Conservation (phyloP, 2,113 vertebrate genomes). For the Scartelaos histophorus region DNA sequence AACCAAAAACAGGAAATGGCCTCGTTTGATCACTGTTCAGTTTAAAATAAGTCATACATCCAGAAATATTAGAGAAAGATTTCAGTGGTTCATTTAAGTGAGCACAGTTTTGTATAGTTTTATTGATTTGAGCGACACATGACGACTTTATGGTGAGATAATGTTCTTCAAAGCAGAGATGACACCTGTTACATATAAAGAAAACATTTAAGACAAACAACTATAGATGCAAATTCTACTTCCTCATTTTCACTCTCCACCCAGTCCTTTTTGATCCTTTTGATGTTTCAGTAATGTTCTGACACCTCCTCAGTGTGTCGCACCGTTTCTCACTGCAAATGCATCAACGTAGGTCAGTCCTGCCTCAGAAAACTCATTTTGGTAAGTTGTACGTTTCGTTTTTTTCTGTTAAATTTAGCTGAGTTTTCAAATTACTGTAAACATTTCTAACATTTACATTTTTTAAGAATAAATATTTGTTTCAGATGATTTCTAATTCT, state of each 20-base stretch:
- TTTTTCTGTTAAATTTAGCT: background rate
- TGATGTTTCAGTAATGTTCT: conserved; percentile 9
- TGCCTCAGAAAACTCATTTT: background rate
- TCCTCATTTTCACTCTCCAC: conserved; percentile 27
- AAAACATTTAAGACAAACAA: background rate
- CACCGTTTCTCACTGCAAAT: background rate
- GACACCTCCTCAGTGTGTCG: conserved; percentile 29
- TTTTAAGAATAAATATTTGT: background rate
- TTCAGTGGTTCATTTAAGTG: background rate
- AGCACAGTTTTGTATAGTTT: background rate
- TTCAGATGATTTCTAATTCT: too few relatives aligned
- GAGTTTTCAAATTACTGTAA: too few relatives aligned
- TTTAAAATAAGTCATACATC: background rate
- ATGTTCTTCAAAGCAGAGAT: background rate
- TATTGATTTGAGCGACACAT: background rate
- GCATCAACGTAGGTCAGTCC: background rate
- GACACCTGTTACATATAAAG: background rate
- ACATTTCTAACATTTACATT: background rate
- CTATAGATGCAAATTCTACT: conserved; percentile 21
- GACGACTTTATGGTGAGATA: background rate
- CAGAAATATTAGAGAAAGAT: background rate
- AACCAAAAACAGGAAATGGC: conserved; percentile 60
- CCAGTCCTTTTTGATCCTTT: conserved; percentile 1
- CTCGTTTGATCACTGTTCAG: background rate
- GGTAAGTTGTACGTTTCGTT: background rate